phyloP scores from a whole-genome alignment of 2,888 invertebrate species.

The Netelia virgata region DNA sequence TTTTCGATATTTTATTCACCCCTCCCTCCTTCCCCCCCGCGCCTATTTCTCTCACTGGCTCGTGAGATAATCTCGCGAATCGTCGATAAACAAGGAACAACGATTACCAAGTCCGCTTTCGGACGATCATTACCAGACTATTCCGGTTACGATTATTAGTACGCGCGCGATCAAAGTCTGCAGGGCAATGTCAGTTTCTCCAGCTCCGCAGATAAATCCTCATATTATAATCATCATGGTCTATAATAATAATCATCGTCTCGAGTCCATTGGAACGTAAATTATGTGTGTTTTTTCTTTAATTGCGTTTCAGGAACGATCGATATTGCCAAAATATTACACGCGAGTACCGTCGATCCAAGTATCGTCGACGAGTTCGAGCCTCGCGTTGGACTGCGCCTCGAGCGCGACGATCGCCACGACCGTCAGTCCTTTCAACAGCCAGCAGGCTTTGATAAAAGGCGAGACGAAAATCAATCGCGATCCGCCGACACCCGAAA shows the following conservation, averaged over 20 bases:
- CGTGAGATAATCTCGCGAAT: not conserved
- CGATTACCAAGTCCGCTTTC: slow-evolving; percentile 60
- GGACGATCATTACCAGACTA: slow-evolving; percentile 45
- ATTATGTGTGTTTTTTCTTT: slow-evolving; percentile 25
- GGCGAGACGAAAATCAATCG: slow-evolving; percentile 15
- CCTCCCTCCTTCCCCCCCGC: not conserved
- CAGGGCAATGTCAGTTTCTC: not conserved
- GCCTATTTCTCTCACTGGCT: not conserved
- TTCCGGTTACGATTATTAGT: slow-evolving; percentile 32
- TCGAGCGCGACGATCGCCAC: slow-evolving; percentile 82
- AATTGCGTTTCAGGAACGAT: slow-evolving; percentile 79
- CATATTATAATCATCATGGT: not conserved
- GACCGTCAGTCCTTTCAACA: slow-evolving; percentile 83
- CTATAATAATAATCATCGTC: slow-evolving; percentile 4
- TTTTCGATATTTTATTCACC: not conserved
- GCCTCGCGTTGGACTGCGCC: slow-evolving; percentile 80
- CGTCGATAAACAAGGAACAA: not conserved
- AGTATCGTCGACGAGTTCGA: slow-evolving; percentile 76
- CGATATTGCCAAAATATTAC: slow-evolving; percentile 79
- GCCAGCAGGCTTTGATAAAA: slow-evolving; percentile 79
- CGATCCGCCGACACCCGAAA: slow-evolving; percentile 2
- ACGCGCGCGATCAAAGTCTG: not conserved
- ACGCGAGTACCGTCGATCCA: slow-evolving; percentile 79
- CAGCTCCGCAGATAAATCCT: not conserved
- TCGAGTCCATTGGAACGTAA: not conserved